Percentiles rank a stretch among this genome's conserved stretches.
Evolutionary conservation across 2,888 invertebrate species (phyloP).

Genomic region (Sussaba pulchella): DNA sequence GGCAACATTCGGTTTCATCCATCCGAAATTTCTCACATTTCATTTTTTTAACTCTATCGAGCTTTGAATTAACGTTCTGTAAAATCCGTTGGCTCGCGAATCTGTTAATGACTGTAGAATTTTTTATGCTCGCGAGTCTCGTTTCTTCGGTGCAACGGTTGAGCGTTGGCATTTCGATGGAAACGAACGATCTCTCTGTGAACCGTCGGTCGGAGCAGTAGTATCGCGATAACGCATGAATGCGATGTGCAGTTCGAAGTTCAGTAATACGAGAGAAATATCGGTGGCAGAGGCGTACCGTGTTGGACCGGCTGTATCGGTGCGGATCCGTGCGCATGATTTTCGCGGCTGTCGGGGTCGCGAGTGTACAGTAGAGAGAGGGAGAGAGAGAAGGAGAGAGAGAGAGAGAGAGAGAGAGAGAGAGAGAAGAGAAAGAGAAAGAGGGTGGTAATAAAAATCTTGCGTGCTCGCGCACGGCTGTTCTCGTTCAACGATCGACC

Average conservation of each 20-base stretch:
- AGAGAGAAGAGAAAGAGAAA: no score
- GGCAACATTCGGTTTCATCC: constrained; percentile 14
- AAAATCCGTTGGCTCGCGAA: constrained; percentile 15
- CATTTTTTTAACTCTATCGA: constrained; percentile 2
- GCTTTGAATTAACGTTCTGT: constrained; percentile 36
- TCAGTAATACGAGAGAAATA: background rate
- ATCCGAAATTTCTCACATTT: background rate
- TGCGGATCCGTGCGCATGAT: background rate
- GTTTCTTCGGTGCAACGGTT: constrained; percentile 8
- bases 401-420: no score
- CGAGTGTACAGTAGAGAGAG: background rate
- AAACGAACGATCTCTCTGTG: background rate
- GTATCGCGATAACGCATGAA: constrained; percentile 2
- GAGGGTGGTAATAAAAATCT: constrained; percentile 7
- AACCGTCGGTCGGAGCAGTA: background rate
- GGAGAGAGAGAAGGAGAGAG: no score
- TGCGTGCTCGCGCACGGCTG: background rate
- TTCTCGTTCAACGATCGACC: constrained; percentile 2
- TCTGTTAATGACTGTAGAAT: constrained; percentile 32
- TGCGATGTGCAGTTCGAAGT: background rate
- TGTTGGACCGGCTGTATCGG: no score
- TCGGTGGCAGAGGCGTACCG: background rate
- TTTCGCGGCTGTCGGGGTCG: background rate
- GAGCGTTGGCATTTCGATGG: background rate
- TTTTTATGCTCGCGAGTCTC: constrained; percentile 16